These are phyloP conservation scores for Meloidogyne exigua DNA, from an alignment of 1,140 invertebrate species.

Conservation along the genomic window DNA sequence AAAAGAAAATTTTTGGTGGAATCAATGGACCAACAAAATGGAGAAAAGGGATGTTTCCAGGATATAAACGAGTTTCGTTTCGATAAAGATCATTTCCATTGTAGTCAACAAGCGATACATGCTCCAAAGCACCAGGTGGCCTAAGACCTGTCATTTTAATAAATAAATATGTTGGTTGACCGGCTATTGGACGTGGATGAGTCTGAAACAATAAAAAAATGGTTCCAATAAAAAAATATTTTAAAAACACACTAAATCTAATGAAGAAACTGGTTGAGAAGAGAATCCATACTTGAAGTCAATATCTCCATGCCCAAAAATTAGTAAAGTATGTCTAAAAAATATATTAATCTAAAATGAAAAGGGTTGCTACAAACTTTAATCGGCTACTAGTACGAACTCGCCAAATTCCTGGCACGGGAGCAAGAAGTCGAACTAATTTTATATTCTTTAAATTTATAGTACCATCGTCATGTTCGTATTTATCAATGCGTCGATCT, in stretches of 20 bases:
- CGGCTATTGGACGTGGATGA: constrained; percentile 58
- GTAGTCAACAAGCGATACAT: constrained; percentile 67
- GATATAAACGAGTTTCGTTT: constrained; percentile 47
- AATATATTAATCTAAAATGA: neutral
- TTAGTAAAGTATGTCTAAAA: constrained; percentile 69
- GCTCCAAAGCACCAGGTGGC: constrained; percentile 63
- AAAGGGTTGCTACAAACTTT: constrained; percentile 37
- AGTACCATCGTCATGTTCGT: constrained; percentile 54
- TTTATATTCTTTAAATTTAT: constrained; percentile 68
- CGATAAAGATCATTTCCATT: constrained; percentile 65
- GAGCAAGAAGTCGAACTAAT: constrained; percentile 70
- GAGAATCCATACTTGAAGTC: constrained; percentile 74
- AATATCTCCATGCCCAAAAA: constrained; percentile 72
- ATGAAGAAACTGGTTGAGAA: constrained; percentile 65
- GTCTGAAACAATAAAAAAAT: constrained; percentile 21
- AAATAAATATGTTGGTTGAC: constrained; percentile 65
- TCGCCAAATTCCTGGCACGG: constrained; percentile 70
- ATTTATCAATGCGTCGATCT: constrained; percentile 56
- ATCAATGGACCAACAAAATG: constrained; percentile 66
- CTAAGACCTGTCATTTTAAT: constrained; percentile 66
- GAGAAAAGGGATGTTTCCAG: constrained; percentile 62
- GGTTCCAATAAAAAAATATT: neutral
- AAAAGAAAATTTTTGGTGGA: constrained; percentile 68
- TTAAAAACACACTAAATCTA: constrained; percentile 64
- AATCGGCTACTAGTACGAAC: constrained; percentile 70